Evolutionary conservation across 37 sponge, comb jelly and placozoan species (phyloP).

Genomic region (Aplysina aerophoba): DNA sequence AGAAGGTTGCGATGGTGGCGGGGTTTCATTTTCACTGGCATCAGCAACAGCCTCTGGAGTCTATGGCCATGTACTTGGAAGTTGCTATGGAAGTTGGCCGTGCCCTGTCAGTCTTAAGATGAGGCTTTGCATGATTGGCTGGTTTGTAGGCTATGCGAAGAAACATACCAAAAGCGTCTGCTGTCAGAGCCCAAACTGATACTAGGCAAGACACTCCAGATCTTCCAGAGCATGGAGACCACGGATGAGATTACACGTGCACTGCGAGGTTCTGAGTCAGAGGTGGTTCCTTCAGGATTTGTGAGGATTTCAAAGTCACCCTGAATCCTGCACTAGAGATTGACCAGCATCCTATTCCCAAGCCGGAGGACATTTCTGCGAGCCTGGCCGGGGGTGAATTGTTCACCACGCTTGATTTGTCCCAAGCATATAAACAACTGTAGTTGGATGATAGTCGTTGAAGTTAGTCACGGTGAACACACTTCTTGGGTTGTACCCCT

Average conservation of each 20-base stretch:
- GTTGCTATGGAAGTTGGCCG: not conserved
- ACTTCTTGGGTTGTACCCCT: no score
- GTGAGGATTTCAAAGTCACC: no score
- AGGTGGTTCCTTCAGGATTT: no score
- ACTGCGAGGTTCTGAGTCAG: not conserved
- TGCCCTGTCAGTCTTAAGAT: not conserved
- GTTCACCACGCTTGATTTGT: no score
- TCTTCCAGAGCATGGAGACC: not conserved
- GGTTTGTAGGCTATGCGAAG: not conserved
- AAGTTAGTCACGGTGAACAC: no score
- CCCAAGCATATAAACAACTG: no score
- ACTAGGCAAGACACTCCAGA: not conserved
- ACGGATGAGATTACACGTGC: not conserved
- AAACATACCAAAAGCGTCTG: not conserved
- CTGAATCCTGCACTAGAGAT: no score
- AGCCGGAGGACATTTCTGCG: no score
- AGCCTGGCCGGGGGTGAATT: no score
- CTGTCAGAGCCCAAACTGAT: not conserved
- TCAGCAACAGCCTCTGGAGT: not conserved
- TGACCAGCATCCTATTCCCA: no score
- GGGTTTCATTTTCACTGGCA: slow-evolving; percentile 4
- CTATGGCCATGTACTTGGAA: not conserved
- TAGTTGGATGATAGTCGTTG: no score
- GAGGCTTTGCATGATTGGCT: not conserved
- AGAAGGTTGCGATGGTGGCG: not conserved